These are phyloP conservation scores for Naso thynnoides DNA, from an alignment of 2,797 vertebrate genomes.

Conservation along the genomic window DNA sequence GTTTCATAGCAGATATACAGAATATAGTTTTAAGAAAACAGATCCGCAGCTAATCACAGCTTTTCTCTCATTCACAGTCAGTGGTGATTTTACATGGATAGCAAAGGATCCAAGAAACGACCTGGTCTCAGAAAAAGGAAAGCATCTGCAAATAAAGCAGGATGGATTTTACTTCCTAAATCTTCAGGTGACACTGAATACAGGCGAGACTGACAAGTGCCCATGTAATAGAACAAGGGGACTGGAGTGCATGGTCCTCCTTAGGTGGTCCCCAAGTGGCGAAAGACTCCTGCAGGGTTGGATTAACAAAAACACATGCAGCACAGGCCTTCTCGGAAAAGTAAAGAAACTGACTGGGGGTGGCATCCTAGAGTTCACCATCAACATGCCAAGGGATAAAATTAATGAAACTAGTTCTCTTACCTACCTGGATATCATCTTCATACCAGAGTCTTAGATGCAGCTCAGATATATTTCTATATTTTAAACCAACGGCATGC, in stretches of 20 bases:
- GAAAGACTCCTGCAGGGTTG: background rate
- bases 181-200: slow-evolving; percentile 65
- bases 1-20: background rate
- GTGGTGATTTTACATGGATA: fast-evolving
- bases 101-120: fast-evolving
- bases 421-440: slow-evolving; percentile 73
- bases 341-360: fast-evolving
- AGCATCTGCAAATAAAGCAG: fast-evolving
- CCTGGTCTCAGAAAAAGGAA: fast-evolving
- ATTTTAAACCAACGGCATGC: background rate
- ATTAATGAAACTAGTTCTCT: fast-evolving
- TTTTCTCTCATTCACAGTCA: slow-evolving; percentile 24
- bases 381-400: fast-evolving
- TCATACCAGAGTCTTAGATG: background rate
- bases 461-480: background rate
- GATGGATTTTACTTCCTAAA: slow-evolving; percentile 78
- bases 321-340: slow-evolving; percentile 71
- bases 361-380: background rate
- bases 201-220: fast-evolving
- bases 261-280: fast-evolving
- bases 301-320: slow-evolving; percentile 16
- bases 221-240: fast-evolving
- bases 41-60: slow-evolving; percentile 2
- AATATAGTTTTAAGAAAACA: background rate
- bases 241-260: fast-evolving